These are phyloP conservation scores for Lophochroa leadbeateri DNA, from an alignment of 2,113 vertebrate genomes.

Conservation along the genomic window DNA sequence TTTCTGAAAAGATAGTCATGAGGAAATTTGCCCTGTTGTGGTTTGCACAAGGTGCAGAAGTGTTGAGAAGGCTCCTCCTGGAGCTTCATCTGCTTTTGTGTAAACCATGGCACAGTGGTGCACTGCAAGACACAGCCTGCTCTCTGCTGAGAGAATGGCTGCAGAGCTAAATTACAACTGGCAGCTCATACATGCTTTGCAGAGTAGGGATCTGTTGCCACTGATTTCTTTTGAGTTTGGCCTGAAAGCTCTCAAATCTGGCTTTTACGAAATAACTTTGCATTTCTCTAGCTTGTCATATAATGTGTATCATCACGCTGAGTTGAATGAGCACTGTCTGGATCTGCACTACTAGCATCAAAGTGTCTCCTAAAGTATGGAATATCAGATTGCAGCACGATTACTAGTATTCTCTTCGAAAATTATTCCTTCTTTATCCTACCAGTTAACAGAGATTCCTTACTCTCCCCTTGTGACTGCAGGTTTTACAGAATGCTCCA, in stretches of 20 bases:
- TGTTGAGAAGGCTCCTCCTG: neutral
- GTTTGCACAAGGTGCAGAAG: neutral
- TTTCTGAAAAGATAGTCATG: neutral
- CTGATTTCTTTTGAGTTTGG: neutral
- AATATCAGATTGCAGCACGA: neutral
- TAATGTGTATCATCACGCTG: neutral
- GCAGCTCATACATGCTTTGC: neutral
- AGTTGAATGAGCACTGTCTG: neutral
- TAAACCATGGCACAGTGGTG: neutral
- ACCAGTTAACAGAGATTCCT: neutral
- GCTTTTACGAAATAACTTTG: neutral
- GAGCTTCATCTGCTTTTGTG: neutral
- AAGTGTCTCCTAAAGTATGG: neutral
- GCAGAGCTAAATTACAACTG: neutral
- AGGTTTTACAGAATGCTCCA: constrained; percentile 98
- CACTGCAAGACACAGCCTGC: neutral
- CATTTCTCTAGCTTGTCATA: neutral
- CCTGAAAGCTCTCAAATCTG: neutral
- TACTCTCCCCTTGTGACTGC: neutral
- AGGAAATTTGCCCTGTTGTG: neutral
- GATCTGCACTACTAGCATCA: neutral
- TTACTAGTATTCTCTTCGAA: neutral
- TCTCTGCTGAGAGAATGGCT: neutral
- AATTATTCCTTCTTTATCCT: neutral
- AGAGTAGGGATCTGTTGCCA: neutral